A percentile compares a stretch with the other conserved stretches of the same genome.
phyloP scores from a whole-genome alignment of 2,113 vertebrate genomes.

The Nicator chloris region DNA sequence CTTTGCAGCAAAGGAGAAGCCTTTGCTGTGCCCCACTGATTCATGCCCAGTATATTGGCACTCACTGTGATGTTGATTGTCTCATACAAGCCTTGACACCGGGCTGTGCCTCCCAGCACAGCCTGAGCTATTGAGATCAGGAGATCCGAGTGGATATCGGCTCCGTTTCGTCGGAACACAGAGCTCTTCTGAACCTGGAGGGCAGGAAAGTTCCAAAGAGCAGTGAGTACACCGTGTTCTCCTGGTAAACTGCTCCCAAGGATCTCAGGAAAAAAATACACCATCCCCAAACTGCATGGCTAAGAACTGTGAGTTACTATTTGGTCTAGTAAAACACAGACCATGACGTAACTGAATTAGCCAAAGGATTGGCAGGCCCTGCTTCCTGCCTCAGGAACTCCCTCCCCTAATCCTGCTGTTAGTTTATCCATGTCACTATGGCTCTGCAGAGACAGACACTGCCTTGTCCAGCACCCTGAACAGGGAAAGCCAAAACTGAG shows the following conservation, averaged over 20 bases:
- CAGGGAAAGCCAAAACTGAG: background rate
- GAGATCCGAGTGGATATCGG: conserved; percentile 95
- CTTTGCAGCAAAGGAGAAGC: background rate
- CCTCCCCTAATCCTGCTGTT: background rate
- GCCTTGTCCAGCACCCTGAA: background rate
- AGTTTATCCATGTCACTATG: background rate
- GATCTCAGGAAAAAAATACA: background rate
- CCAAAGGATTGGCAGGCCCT: background rate
- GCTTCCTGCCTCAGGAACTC: background rate
- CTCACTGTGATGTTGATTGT: conserved; percentile 87
- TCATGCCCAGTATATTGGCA: rapidly evolving
- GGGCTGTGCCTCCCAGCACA: conserved; percentile 88
- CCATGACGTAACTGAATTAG: background rate
- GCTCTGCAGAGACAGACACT: background rate
- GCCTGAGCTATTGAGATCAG: conserved; percentile 90
- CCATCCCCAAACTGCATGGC: background rate
- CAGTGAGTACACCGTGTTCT: background rate
- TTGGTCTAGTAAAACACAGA: background rate
- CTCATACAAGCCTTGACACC: conserved; percentile 90
- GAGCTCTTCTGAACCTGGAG: conserved; percentile 92
- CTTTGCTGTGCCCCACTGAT: background rate
- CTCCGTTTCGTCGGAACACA: conserved; percentile 87
- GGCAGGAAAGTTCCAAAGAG: background rate
- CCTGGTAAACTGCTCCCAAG: background rate
- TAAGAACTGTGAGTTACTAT: background rate